Percentiles rank a stretch among this genome's conserved stretches.
phyloP scores from a whole-genome alignment of 2,888 invertebrate genomes.

The Patella pellucida region DNA sequence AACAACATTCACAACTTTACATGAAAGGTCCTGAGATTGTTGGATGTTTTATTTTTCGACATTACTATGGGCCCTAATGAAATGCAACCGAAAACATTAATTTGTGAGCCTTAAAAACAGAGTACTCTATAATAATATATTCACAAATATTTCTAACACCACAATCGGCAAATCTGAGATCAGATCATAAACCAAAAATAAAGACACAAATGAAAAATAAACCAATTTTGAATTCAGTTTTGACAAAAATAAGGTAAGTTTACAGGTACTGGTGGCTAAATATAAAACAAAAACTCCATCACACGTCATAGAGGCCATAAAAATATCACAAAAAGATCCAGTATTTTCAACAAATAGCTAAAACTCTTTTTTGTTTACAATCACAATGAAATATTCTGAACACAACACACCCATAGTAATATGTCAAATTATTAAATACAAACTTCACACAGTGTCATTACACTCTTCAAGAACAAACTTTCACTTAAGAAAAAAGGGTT shows the following conservation, averaged over 20 bases:
- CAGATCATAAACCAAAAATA: too few species aligned
- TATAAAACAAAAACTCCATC: too few species aligned
- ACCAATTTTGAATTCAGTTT: too few species aligned
- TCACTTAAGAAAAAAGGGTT: conserved; percentile 21
- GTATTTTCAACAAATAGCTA: conserved; percentile 7
- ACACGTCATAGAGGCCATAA: background rate
- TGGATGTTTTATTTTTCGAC: background rate
- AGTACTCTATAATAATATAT: too few species aligned
- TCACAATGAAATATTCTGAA: conserved; percentile 10
- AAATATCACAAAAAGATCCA: conserved; percentile 2
- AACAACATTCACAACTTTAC: conserved; percentile 12
- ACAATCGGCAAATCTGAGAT: too few species aligned
- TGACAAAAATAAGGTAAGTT: too few species aligned
- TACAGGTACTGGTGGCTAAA: too few species aligned
- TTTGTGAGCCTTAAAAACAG: too few species aligned
- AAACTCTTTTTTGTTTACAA: background rate
- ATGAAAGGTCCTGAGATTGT: conserved; percentile 1
- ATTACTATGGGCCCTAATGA: too few species aligned
- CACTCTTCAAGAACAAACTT: conserved; percentile 25
- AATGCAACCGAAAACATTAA: too few species aligned
- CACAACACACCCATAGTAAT: conserved; percentile 22
- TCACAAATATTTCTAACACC: too few species aligned
- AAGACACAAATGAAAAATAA: too few species aligned
- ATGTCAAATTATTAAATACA: conserved; percentile 10
- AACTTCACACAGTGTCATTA: conserved; percentile 20